Percentiles rank a stretch among this genome's conserved stretches.
Evolutionary conservation across 2,888 invertebrate species (phyloP).

Genomic region (Schrankia costaestrigalis): DNA sequence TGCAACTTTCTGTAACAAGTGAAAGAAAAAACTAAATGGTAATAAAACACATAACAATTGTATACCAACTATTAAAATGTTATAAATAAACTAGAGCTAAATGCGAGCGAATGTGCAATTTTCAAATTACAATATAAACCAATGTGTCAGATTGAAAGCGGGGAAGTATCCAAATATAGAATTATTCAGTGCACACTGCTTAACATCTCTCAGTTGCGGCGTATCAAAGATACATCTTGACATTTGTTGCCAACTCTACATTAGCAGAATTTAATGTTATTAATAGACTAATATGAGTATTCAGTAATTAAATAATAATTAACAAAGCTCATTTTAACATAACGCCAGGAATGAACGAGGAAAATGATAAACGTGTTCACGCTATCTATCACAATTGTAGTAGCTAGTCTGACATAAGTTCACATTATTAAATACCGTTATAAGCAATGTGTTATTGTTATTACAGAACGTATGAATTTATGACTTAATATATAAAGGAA

Average conservation of each 20-base stretch:
- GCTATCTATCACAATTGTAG: too few relatives aligned
- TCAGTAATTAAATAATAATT: not conserved
- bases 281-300: constrained; percentile 2
- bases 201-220: constrained; percentile 24
- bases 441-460: constrained; percentile 26
- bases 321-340: not conserved
- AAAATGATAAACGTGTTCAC: too few relatives aligned
- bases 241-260: constrained; percentile 27
- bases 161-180: constrained; percentile 50
- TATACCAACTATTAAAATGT: too few relatives aligned
- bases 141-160: constrained; percentile 41
- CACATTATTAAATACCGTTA: constrained; percentile 5
- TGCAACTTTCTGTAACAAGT: too few relatives aligned
- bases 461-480: constrained; percentile 39
- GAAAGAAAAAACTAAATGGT: too few relatives aligned
- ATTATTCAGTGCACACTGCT: constrained; percentile 43
- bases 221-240: constrained; percentile 26
- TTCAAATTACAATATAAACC: constrained; percentile 35
- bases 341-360: too few relatives aligned
- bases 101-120: constrained; percentile 25
- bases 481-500: constrained; percentile 50
- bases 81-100: too few relatives aligned
- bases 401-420: not conserved
- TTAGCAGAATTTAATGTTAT: constrained; percentile 19
- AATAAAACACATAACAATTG: too few relatives aligned